A percentile compares a stretch with the other conserved stretches of the same genome.
These are phyloP conservation scores for Rhynchophorus ferrugineus DNA, from an alignment of 1,140 invertebrate genomes.

Conservation along the genomic window DNA sequence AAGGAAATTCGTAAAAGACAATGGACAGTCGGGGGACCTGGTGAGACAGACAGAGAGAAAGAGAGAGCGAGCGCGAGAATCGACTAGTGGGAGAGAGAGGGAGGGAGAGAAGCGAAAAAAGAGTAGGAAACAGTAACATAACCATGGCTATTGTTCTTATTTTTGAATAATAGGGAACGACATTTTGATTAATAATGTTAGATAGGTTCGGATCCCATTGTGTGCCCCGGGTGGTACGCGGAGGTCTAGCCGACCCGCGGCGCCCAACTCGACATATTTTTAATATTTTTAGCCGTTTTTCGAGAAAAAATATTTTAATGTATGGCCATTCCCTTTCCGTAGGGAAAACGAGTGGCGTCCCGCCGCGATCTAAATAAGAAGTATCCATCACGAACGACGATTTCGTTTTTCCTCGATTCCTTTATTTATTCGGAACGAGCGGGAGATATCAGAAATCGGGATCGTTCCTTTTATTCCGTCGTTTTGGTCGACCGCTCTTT, in stretches of 20 bases:
- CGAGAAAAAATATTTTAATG: not conserved
- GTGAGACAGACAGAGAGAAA: too few relatives aligned
- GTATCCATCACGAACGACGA: too few relatives aligned
- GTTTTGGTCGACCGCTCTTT: too few relatives aligned
- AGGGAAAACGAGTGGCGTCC: too few relatives aligned
- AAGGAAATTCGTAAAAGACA: too few relatives aligned
- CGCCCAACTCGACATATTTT: constrained; percentile 12
- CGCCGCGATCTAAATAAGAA: too few relatives aligned
- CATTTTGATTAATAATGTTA: constrained; percentile 26
- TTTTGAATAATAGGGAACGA: constrained; percentile 25
- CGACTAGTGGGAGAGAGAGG: constrained; percentile 5
- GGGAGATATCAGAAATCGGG: too few relatives aligned
- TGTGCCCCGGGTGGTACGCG: constrained; percentile 20
- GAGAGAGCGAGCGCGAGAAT: constrained; percentile 1
- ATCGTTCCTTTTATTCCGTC: too few relatives aligned
- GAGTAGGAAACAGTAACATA: constrained; percentile 16
- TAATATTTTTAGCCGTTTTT: constrained; percentile 21
- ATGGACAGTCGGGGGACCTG: too few relatives aligned
- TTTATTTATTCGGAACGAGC: too few relatives aligned
- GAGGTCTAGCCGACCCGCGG: constrained; percentile 17
- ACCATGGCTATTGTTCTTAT: constrained; percentile 22
- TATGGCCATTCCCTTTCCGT: too few relatives aligned
- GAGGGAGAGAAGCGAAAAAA: not conserved
- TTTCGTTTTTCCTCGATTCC: too few relatives aligned
- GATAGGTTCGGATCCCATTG: constrained; percentile 23